Evolutionary conservation across 2,888 invertebrate genomes (phyloP), one percentile per base, ranked within the genome.

Genomic region (Rotaria magnacalcarata): DNA sequence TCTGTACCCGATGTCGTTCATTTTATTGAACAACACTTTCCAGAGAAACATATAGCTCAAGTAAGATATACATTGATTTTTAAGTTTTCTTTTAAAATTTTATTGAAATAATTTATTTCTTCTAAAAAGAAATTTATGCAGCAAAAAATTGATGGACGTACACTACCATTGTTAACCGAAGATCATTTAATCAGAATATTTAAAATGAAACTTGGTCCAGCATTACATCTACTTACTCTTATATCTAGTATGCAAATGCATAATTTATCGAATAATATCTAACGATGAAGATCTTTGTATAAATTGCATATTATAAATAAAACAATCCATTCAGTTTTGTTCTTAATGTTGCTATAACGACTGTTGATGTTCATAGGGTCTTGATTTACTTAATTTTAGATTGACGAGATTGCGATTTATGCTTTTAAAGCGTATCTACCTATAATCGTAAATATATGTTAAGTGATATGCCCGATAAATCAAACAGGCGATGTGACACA

Each of bases 181-280:
- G 80, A 80, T 47, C 80, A 80, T 47, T 80, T 80, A 47, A 80
- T 1, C 10, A 43, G n/a, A 47, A 47, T 80, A n/a, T 80, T 80
- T 47, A 80, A 47, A 80, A 80, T 80, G 80, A 80, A 80, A 80
- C 80, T 80, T 80, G 80, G 80, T 11, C 47, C 43, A 24, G 80
- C 80, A 47, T 47, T 80, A n/a, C 47, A 47, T 14, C 47, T 80
- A 80, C 43, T 80, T 24, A 11, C 43, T 47, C 43, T 80, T n/a
- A 80, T 80, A 14, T 27, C 67, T 19, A 34, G 0, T 14, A 16
- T 34, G 1, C 34, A 16, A 14, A 34, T 67, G 5, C 16, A 67
- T 19, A 34, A 67, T 34, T 14, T 34, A 34, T 27, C 1, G 16
- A 34, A 34, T 34, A 34, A 19, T 67, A 19, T 54, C 21, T 19